A percentile compares a stretch with the other conserved stretches of the same genome.
Conservation (phyloP, 2,888 invertebrate genomes). For the Hydropsyche betteni region DNA sequence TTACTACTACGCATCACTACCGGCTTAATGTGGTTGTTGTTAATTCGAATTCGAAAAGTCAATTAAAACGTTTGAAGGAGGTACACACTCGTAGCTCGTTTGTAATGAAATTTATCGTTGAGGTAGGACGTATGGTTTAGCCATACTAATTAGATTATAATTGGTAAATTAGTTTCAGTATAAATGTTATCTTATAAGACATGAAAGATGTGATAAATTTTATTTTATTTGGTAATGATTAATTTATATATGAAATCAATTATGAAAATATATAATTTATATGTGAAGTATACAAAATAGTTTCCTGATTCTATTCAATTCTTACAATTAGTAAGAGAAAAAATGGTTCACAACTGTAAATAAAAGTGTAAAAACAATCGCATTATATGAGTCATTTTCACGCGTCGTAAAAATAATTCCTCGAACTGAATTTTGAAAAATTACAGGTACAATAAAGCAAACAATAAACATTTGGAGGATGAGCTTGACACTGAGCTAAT, state of each 20-base stretch:
- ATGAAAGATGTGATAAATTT: too few relatives aligned
- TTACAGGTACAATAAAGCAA: constrained; percentile 29
- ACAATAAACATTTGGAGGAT: constrained; percentile 30
- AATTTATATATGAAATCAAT: too few relatives aligned
- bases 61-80: constrained; percentile 18
- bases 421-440: constrained; percentile 10
- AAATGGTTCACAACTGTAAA: not conserved
- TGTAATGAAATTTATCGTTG: constrained; percentile 13
- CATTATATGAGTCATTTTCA: constrained; percentile 19
- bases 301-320: not conserved
- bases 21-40: constrained; percentile 7
- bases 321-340: not conserved
- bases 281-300: too few relatives aligned
- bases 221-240: too few relatives aligned
- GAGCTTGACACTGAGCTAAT: constrained; percentile 25
- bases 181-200: too few relatives aligned
- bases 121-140: too few relatives aligned
- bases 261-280: too few relatives aligned
- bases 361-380: not conserved
- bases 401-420: constrained; percentile 10
- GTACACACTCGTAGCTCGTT: not conserved
- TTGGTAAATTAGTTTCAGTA: too few relatives aligned
- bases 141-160: too few relatives aligned
- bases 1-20: constrained; percentile 17
- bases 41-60: constrained; percentile 26